These are phyloP conservation scores for Percina caprodes DNA, from an alignment of 2,113 vertebrate species.

Conservation along the genomic window DNA sequence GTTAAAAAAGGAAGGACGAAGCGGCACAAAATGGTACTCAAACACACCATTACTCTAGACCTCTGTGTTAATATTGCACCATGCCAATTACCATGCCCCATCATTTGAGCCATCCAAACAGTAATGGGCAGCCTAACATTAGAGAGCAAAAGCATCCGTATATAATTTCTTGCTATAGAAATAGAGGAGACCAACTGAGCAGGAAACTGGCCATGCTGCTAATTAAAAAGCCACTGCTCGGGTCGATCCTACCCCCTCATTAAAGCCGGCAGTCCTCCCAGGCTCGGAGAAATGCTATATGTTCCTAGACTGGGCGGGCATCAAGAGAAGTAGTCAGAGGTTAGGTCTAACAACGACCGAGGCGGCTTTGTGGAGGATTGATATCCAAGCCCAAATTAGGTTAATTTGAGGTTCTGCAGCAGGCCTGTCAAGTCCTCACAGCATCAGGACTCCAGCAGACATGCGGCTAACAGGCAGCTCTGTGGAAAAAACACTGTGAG, in stretches of 20 bases:
- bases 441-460: conserved; percentile 51
- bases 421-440: conserved; percentile 57
- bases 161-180: conserved; percentile 58
- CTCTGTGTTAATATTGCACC: conserved; percentile 41
- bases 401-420: conserved; percentile 71
- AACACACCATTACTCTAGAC: conserved; percentile 43
- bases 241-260: conserved; percentile 67
- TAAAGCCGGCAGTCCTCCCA: conserved; percentile 59
- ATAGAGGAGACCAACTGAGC: conserved; percentile 38
- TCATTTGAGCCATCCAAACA: conserved; percentile 44
- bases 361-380: conserved; percentile 58
- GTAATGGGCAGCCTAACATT: conserved; percentile 38
- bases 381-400: conserved; percentile 73
- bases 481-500: conserved; percentile 35
- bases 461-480: conserved; percentile 56
- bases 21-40: conserved; percentile 18
- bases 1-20: background rate
- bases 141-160: conserved; percentile 49
- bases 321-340: conserved; percentile 50
- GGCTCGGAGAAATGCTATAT: conserved; percentile 35
- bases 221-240: conserved; percentile 72
- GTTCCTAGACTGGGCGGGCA: conserved; percentile 28
- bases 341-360: conserved; percentile 30
- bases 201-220: conserved; percentile 57
- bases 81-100: conserved; percentile 46